Base-by-base conservation (phyloP, 2,888 invertebrate species). In the Acleris cristana region DNA sequence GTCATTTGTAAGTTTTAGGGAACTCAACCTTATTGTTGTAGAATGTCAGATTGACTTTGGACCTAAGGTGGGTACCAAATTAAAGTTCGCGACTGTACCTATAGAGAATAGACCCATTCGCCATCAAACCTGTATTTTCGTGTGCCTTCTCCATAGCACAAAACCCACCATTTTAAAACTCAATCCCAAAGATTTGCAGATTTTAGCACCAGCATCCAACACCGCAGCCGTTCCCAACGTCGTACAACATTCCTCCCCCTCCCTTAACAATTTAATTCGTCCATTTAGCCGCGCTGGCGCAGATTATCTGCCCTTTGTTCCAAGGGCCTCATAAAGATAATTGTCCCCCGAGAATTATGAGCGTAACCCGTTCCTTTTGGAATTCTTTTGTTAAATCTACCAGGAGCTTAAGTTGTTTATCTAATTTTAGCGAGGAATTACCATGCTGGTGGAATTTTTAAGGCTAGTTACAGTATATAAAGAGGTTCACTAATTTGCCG, bases 271-370 rank as follows among this genome's bases (percentile, higher is more conserved):
- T 89, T 88, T 89, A 88, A 89, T 90, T 90, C 82, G 85, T 82
- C 76, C 85, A 81, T 87, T 88, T 86, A 86, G 55, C 66, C 81
- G 79, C 79, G 79, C 73, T 67, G 52, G 71, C 72, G 71, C 71
- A 82, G 88, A 89, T 89, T 82, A 89, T 87, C 88, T 82, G 60
- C 64, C 85, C 87, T 89, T 90, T 89, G 90, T 90, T 86, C 79
- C 70, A 70, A 69, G 74, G 75, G 78, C 80, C 83, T 88, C 89
- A 88, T 90, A 90, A 89, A 90, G 80, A 81, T 86, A 81, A 77
- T 81, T 79, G 79, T 74, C 72, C 59, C 72, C 75, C 78, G 63
- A 55, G 65, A 57, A 69, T 62, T 64, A 44, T 45, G 57, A 56
- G n/a, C 48, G 45, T 18, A 30, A 48, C 52, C 57, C 56, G 56